Conservation (phyloP, 2,113 vertebrate genomes). For the Menidia beryllina region DNA sequence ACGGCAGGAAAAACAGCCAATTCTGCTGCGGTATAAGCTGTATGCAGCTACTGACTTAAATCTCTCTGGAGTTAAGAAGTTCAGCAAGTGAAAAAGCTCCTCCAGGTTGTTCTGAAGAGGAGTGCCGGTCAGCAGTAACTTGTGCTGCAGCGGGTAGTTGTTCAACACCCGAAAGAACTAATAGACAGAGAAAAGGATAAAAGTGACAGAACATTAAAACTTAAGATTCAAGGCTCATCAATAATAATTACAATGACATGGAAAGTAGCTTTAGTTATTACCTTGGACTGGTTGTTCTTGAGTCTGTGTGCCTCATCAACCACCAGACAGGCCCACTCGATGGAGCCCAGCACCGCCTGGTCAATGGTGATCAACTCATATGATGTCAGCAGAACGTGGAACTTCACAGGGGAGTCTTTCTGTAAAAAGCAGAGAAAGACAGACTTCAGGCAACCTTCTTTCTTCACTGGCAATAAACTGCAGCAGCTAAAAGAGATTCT, state of each 20-base stretch:
- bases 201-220: not conserved
- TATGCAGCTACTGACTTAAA: slow-evolving; percentile 88
- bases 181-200: slow-evolving; percentile 17
- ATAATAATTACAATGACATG: not conserved
- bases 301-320: slow-evolving; percentile 97
- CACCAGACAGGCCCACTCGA: slow-evolving; percentile 97
- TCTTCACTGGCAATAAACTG: not conserved
- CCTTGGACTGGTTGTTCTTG: slow-evolving; percentile 99
- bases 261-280: slow-evolving; percentile 50
- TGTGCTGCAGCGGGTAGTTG: slow-evolving; percentile 96
- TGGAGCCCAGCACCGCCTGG: slow-evolving; percentile 94
- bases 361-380: slow-evolving; percentile 97
- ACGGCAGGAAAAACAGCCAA: not conserved
- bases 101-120: slow-evolving; percentile 98
- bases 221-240: not conserved
- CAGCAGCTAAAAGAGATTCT: not conserved
- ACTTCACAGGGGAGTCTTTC: slow-evolving; percentile 97
- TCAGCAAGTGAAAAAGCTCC: slow-evolving; percentile 95
- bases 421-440: slow-evolving; percentile 64
- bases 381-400: slow-evolving; percentile 94
- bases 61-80: slow-evolving; percentile 94
- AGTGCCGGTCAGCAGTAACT: slow-evolving; percentile 94
- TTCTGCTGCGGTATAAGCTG: not conserved
- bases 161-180: slow-evolving; percentile 97
- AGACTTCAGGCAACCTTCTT: not conserved